These are phyloP conservation scores for Crotalus helleri DNA, from an alignment of 2,113 vertebrate genomes.

Conservation along the genomic window DNA sequence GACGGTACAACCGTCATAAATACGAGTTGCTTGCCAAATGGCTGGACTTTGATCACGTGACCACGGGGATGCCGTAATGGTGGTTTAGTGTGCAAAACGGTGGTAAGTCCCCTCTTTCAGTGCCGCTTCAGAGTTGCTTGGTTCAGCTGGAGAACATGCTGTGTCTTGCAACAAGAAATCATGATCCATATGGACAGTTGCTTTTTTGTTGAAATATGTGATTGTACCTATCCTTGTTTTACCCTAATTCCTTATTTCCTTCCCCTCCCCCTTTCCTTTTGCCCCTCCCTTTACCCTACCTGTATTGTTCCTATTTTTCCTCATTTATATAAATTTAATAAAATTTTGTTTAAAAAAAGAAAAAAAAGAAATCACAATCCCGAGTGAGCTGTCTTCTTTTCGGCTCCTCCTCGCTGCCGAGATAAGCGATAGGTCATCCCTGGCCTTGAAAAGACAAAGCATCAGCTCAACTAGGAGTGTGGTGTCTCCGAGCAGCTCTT, in stretches of 20 bases:
- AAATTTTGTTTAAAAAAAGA: too few species aligned
- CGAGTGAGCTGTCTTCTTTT: conserved; percentile 90
- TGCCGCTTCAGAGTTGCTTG: conserved; percentile 82
- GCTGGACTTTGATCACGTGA: background rate
- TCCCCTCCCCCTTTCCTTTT: too few species aligned
- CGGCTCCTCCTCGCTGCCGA: conserved; percentile 98
- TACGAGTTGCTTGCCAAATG: background rate
- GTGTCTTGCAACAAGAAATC: conserved; percentile 85
- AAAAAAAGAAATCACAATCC: conserved; percentile 77
- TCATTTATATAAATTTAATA: too few species aligned
- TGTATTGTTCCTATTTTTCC: too few species aligned
- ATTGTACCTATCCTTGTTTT: too few species aligned
- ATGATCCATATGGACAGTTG: conserved; percentile 46
- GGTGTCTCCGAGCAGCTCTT: background rate
- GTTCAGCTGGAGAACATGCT: conserved; percentile 87
- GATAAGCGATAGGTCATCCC: conserved; percentile 71
- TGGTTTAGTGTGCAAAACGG: background rate
- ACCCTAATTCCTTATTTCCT: too few species aligned
- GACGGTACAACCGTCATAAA: background rate
- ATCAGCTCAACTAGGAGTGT: background rate
- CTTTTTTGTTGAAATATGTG: too few species aligned
- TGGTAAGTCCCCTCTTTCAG: background rate
- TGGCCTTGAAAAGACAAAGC: background rate
- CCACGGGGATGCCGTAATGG: background rate
- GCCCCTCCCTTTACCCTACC: too few species aligned